Conservation (phyloP, 2,888 invertebrate species). For the Creontiades dilutus region DNA sequence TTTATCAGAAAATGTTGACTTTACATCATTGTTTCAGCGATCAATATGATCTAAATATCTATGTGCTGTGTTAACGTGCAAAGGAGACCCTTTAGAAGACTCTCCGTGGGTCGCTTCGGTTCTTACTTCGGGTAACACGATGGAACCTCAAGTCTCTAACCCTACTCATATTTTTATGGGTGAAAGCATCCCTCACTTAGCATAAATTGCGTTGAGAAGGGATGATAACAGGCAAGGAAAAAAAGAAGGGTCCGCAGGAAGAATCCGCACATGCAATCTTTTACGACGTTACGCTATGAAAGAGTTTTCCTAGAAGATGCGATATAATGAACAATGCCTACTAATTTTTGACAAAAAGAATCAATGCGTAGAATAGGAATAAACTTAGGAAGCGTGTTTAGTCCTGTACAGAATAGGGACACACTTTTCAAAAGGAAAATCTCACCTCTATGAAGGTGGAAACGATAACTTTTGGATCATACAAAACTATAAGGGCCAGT, state of each 20-base stretch:
- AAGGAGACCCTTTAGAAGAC: background rate
- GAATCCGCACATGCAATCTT: background rate
- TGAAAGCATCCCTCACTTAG: background rate
- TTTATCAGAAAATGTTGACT: no score
- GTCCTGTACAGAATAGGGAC: no score
- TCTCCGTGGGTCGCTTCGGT: conserved; percentile 10
- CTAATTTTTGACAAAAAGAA: no score
- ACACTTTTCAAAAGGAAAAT: no score
- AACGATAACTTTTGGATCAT: no score
- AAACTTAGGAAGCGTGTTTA: no score
- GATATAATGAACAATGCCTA: no score
- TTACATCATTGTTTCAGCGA: background rate
- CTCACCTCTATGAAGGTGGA: no score
- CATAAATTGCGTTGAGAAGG: conserved; percentile 39
- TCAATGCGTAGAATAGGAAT: no score
- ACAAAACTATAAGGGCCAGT: no score
- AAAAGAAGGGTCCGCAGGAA: background rate
- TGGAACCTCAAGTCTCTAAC: conserved; percentile 20
- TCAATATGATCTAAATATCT: background rate
- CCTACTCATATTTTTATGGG: conserved; percentile 34
- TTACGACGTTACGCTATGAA: background rate
- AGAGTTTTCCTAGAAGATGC: background rate
- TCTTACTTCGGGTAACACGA: background rate
- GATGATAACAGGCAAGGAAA: conserved; percentile 31
- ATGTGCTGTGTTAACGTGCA: background rate